Base-by-base conservation (phyloP, 1,140 invertebrate genomes). In the Zaprionus kolodkinae region DNA sequence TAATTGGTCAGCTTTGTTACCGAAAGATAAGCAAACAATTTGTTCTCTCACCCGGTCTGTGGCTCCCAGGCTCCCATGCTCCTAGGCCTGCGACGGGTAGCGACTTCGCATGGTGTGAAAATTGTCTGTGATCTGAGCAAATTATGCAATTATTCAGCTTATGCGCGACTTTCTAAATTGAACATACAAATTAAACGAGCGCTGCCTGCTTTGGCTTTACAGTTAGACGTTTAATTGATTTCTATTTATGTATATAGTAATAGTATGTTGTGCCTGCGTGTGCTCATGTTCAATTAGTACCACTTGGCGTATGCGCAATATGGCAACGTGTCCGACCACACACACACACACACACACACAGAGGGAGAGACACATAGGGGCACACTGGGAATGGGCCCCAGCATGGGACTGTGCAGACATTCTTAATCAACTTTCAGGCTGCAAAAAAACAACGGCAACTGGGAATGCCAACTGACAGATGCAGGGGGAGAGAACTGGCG, bases 341-440 rank as follows among this genome's bases (percentile, higher is more conserved):
- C 83, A 71, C 70, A 63, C 48, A 13, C 61, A 17, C 21, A 43
- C 38, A 12, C 45, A 50, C 15, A 21, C 45, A 21, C 15, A 21
- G 1, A 21, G 21, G 21, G 1, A 21, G 21, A 21, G 21, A 21
- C 21, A 21, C 21, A 21, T 21, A 21, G 1, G 21, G 21, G 21
- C 21, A 21, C 21, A 21, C 21, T 50, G 45, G 45, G 17, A 50
- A 66, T 66, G 55, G 27, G 61, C 36, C 70, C 6, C 63, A 57
- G 55, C 64, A 67, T 66, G 40, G 48, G 55, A 25, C 64, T 45
- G 60, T 45, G 60, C 57, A 67, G 61, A 76, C 82, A 88, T 88
- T 87, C 83, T 87, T 87, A 87, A 87, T 87, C 83, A 87, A 87
- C 83, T 88, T 80, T 83, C 81, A 71, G 83, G 79, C 61, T 68